Evolutionary conservation across 1,140 invertebrate genomes (phyloP), one percentile per base, ranked within the genome.

Genomic region (Drosophila kanapiae): DNA sequence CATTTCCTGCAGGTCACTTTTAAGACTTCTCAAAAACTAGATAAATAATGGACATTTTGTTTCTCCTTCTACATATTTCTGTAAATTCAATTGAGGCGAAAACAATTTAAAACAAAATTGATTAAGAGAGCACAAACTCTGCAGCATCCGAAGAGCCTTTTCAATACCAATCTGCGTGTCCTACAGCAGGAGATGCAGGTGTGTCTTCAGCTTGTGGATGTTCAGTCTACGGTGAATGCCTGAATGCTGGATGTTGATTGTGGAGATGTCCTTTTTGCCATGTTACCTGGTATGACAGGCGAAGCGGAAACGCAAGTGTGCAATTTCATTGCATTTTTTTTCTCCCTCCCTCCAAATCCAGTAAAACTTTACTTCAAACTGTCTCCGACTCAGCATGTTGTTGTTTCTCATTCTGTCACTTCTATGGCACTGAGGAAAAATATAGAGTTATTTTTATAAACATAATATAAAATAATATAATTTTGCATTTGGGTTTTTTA

Each of bases 251-350:
- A 69, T 27, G 37, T 33, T 29, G 11, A 14, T 47, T 59, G 43
- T 53, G 35, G 38, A 53, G 47, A 31, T 65, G 37, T 81, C 48
- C 49, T 62, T 65, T 57, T 63, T 58, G 37, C 42, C 51, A 47
- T 77, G 43, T 49, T 65, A 51, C 48, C 42, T 43, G n/a, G 71
- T 49, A 75, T 83, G 80, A 63, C 78, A 84, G 63, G 62, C 67
- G 70, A 82, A 81, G 78, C 78, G 75, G 78, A 88, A 88, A 90
- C 85, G 67, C 75, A 90, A 82, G 85, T 90, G 78, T 90, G 85
- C 85, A 90, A 90, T 90, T 90, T 79, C 81, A 84, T 90, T 90
- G 85, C 67, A 82, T n/a, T n/a, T 74, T 80, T 83, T 80, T 81
- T 77, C 70, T 65, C 49, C 47, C 37, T 53, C 14, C 37, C 67